A percentile compares a stretch with the other conserved stretches of the same genome.
phyloP scores from a whole-genome alignment of 2,113 vertebrate genomes.

The Coracopsis vasa region DNA sequence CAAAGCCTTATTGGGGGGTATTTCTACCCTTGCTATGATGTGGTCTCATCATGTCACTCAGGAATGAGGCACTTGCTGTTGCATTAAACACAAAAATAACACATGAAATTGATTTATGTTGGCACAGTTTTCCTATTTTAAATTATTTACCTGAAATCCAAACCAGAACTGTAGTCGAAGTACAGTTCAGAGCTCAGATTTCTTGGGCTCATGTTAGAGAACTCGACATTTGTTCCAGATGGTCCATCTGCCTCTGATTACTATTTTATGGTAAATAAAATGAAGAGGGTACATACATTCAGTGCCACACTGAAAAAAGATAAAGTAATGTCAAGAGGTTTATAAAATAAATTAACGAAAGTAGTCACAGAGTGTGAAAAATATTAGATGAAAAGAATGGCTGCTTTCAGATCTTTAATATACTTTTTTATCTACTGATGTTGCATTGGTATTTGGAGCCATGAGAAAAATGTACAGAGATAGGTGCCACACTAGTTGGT shows the following conservation, averaged over 20 bases:
- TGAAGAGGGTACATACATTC: not conserved
- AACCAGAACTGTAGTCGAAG: slow-evolving; percentile 55
- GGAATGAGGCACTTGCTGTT: slow-evolving; percentile 64
- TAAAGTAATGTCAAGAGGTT: not conserved
- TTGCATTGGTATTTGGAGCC: not conserved
- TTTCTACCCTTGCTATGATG: slow-evolving; percentile 47
- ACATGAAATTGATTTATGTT: slow-evolving; percentile 69
- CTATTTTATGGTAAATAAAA: slow-evolving; percentile 42
- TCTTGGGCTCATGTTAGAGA: slow-evolving; percentile 8
- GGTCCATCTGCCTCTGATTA: slow-evolving; percentile 49
- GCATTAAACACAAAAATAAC: slow-evolving; percentile 61
- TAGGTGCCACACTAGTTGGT: fast-evolving
- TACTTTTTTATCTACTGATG: not conserved
- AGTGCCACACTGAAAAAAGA: not conserved
- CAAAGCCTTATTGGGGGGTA: slow-evolving; percentile 30
- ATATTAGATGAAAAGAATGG: not conserved
- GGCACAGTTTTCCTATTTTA: slow-evolving; percentile 63
- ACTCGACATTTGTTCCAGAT: slow-evolving; percentile 41
- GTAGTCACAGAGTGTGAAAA: not conserved
- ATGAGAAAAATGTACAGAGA: not conserved
- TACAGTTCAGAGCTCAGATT: slow-evolving; percentile 49
- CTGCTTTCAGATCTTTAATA: not conserved
- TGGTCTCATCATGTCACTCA: slow-evolving; percentile 65
- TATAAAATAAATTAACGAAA: slow-evolving; percentile 14
- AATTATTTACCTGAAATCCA: slow-evolving; percentile 72